phyloP scores from a whole-genome alignment of 2,797 vertebrate species.

The Tachyglossus aculeatus region DNA sequence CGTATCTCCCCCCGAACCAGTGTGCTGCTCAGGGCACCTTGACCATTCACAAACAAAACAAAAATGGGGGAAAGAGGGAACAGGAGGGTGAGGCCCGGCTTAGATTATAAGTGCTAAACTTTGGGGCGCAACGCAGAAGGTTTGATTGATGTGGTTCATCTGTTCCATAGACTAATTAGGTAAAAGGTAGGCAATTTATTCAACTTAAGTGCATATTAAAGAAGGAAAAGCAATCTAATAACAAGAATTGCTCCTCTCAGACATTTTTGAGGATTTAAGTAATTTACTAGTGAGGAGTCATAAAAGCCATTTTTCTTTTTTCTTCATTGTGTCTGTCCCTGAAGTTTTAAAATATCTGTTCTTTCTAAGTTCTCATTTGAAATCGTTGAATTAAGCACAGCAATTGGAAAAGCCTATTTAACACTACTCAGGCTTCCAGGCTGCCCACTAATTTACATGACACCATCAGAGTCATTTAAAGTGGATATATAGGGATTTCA shows the following conservation, averaged over 20 bases:
- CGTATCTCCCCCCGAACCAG: not conserved
- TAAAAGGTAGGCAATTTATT: conserved; percentile 27
- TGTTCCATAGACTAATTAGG: conserved; percentile 28
- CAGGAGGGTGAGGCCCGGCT: not conserved
- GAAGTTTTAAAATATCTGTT: not conserved
- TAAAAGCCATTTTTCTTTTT: not conserved
- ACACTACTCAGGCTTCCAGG: not conserved
- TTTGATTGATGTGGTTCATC: conserved; percentile 23
- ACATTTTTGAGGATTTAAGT: not conserved
- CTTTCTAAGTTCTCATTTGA: conserved; percentile 3
- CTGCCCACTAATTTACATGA: conserved; percentile 16
- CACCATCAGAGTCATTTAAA: conserved; percentile 26
- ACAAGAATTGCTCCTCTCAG: not conserved
- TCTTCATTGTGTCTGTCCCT: not conserved
- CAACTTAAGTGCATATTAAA: conserved; percentile 7
- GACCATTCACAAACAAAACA: conserved; percentile 28
- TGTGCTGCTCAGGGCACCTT: not conserved
- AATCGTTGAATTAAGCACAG: not conserved
- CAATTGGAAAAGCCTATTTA: not conserved
- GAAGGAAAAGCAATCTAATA: not conserved
- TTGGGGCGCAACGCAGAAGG: not conserved
- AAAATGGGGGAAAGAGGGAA: not conserved
- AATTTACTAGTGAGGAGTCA: not conserved
- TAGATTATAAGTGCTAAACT: conserved; percentile 45
- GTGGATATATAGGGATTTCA: conserved; percentile 13